Evolutionary conservation across 1,140 invertebrate species (phyloP).

Genomic region (Armadillidium nasatum): DNA sequence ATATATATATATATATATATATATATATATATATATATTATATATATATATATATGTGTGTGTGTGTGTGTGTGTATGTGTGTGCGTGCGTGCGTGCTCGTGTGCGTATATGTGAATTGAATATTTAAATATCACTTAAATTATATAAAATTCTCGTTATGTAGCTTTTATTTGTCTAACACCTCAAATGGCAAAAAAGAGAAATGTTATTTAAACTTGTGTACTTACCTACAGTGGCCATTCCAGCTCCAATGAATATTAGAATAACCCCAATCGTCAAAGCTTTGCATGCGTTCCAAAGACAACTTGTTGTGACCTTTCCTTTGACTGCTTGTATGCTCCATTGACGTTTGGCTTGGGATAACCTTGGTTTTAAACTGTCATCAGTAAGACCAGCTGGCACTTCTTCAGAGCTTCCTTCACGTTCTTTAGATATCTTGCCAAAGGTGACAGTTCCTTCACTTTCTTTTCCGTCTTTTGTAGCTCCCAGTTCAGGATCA

Average conservation of each 20-base stretch:
- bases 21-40: no score
- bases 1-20: no score
- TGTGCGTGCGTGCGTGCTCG: no score
- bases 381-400: constrained; percentile 12
- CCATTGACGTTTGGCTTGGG: constrained; percentile 44
- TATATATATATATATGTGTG: no score
- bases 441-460: background rate
- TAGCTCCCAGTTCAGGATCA: background rate
- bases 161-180: no score
- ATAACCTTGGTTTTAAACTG: constrained; percentile 33
- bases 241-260: constrained; percentile 76
- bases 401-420: background rate
- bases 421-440: background rate
- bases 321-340: constrained; percentile 63
- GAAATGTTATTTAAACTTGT: background rate
- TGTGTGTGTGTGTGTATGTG: no score
- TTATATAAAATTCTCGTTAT: no score
- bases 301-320: constrained; percentile 76
- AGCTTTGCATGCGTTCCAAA: constrained; percentile 85
- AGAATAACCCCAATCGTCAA: constrained; percentile 74
- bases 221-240: constrained; percentile 78
- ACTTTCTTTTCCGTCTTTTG: background rate
- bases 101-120: no score
- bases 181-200: no score
- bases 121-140: no score